Conservation (phyloP, 2,113 vertebrate genomes). For the Crotophaga sulcirostris region DNA sequence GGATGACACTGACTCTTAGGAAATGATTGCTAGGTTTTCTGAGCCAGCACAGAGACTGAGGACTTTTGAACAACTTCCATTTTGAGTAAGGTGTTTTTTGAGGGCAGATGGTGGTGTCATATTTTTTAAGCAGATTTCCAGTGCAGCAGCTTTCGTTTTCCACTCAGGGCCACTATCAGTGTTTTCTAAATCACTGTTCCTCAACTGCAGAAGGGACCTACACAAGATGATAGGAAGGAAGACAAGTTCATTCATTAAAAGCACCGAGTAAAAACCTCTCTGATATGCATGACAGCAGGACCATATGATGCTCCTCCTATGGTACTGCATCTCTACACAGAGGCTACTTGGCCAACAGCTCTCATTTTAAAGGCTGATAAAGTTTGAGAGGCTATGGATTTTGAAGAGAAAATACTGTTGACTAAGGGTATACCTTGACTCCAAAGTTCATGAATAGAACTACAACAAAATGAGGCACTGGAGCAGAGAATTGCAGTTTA, state of each 20-base stretch:
- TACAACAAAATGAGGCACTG: background rate
- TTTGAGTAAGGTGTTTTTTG: background rate
- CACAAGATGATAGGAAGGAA: background rate
- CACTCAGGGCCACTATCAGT: background rate
- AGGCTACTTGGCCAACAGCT: background rate
- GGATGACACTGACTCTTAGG: background rate
- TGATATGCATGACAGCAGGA: background rate
- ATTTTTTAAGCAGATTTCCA: background rate
- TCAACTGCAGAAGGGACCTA: background rate
- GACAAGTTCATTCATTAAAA: background rate
- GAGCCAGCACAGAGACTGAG: background rate
- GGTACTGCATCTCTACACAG: background rate
- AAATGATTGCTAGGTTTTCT: background rate
- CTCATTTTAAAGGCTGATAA: background rate
- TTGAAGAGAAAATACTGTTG: background rate
- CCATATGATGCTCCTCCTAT: background rate
- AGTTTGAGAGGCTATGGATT: background rate
- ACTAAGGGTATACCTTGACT: background rate
- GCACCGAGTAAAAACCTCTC: background rate
- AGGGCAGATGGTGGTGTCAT: background rate
- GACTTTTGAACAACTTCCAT: background rate
- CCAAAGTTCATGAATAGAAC: background rate
- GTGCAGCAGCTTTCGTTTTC: constrained; percentile 5
- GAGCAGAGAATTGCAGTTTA: background rate
- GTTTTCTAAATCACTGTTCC: background rate